Evolutionary conservation across 2,888 invertebrate genomes (phyloP), one percentile per base, ranked within the genome.

Genomic region (Xestia xanthographa): DNA sequence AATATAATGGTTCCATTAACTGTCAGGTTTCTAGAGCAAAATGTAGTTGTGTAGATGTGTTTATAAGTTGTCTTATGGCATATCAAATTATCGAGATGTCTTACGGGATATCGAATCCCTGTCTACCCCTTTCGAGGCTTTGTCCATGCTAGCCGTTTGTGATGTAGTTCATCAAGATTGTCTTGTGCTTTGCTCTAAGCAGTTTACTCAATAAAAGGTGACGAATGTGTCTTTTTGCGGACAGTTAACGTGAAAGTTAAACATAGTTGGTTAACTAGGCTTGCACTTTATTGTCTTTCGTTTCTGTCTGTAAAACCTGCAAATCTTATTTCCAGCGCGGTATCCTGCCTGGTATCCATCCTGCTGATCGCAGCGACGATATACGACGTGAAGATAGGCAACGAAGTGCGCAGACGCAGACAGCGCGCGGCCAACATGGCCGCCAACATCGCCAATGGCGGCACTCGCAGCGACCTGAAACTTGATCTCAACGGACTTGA

Each of bases 331-430:
- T 89, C 0, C 92, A 96, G 96, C 0, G 94, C 92, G 5, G 95
- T 96, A 2, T 92, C 92, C 72, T 87, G 89, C 75, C 45, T 92
- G 3, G 92, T 96, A 0, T 91, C 96, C 0, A 89, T 97, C 0
- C 92, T 98, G 71, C 97, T 98, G 89, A 91, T 97, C 34, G 90
- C 96, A 17, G 98, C 98, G 4, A 98, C 98, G 0, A 93, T 95
- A 0, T 98, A 98, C 93, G 98, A 98, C 94, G 93, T 98, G 89
- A 97, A 97, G 66, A 91, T 95, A 43, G 92, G 96, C 2, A 89
- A 92, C 9, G 94, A 92, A 53, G 94, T 95, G 91, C 93, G 92
- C 89, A 83, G 93, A 73, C 92, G 92, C 85, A 80, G 94, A 0
- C 94, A 91, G n/a, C 94, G 94, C 87, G 93, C 92, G 0, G 92